A percentile compares a stretch with the other conserved stretches of the same genome.
These are phyloP conservation scores for Empis stercorea DNA, from an alignment of 2,888 invertebrate genomes.

Conservation along the genomic window DNA sequence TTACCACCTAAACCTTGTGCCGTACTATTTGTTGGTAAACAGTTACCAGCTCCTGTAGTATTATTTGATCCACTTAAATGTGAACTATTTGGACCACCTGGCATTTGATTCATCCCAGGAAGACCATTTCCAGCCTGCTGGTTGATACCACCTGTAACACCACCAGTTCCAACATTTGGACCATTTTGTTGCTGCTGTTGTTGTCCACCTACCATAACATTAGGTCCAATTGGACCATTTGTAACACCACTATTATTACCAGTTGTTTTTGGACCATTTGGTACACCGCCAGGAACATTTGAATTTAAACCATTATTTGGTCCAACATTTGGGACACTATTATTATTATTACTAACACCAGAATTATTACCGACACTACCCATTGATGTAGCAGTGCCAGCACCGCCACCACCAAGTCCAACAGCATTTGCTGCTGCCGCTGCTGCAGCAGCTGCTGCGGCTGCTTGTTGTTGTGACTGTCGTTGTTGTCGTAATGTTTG, in stretches of 20 bases:
- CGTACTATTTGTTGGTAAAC: slow-evolving; percentile 2
- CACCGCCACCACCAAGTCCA: slow-evolving; percentile 19
- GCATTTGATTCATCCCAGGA: slow-evolving; percentile 9
- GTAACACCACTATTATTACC: background rate
- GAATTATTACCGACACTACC: slow-evolving; percentile 16
- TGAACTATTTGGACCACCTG: slow-evolving; percentile 6
- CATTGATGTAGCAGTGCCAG: slow-evolving; percentile 16
- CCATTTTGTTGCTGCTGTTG: background rate
- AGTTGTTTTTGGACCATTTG: background rate
- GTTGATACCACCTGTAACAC: slow-evolving; percentile 3
- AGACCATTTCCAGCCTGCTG: slow-evolving; percentile 6
- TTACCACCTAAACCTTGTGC: slow-evolving; percentile 6
- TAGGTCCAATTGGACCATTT: slow-evolving; percentile 16
- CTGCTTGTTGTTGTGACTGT: slow-evolving; percentile 27
- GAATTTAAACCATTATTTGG: background rate
- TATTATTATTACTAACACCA: slow-evolving; percentile 6
- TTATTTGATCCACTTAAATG: slow-evolving; percentile 5
- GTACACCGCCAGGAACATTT: slow-evolving; percentile 4
- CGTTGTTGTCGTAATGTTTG: slow-evolving; percentile 25
- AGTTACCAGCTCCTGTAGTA: background rate
- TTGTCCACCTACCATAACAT: slow-evolving; percentile 9
- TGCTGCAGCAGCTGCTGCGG: slow-evolving; percentile 32
- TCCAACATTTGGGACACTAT: background rate
- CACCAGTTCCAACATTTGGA: slow-evolving; percentile 5
- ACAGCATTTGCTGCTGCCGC: slow-evolving; percentile 31